phyloP scores from a whole-genome alignment of 1,140 invertebrate genomes.

The Drosophila tani region DNA sequence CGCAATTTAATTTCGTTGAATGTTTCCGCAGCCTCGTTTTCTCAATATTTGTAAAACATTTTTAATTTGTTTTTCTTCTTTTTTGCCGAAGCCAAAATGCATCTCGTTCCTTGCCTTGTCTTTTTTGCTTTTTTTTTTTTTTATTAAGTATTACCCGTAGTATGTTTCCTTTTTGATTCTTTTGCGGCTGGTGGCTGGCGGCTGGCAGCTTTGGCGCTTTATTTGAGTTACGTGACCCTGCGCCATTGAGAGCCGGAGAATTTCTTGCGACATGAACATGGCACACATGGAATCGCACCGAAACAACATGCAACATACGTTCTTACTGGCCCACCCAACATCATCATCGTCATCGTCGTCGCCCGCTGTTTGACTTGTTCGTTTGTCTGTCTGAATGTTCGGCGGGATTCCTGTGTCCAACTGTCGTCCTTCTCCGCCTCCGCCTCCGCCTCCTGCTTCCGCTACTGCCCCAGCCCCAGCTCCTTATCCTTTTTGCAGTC shows the following conservation, averaged over 20 bases:
- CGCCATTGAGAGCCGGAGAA: constrained; percentile 73
- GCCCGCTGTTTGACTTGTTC: constrained; percentile 52
- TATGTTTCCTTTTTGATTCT: constrained; percentile 21
- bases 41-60: constrained; percentile 43
- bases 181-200: constrained; percentile 28
- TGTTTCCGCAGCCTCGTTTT: constrained; percentile 6
- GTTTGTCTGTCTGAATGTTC: constrained; percentile 45
- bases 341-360: constrained; percentile 21
- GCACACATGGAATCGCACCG: constrained; percentile 47
- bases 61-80: constrained; percentile 46
- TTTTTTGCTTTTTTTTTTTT: constrained; percentile 21
- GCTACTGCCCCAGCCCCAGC: constrained; percentile 13
- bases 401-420: constrained; percentile 52
- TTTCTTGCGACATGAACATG: constrained; percentile 80
- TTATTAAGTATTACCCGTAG: background rate
- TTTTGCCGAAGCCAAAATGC: constrained; percentile 26
- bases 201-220: constrained; percentile 64
- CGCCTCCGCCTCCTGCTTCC: constrained; percentile 12
- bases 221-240: constrained; percentile 82
- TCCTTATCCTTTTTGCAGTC: constrained; percentile 34
- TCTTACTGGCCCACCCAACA: constrained; percentile 30
- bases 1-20: too few relatives aligned
- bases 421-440: constrained; percentile 33
- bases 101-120: constrained; percentile 13
- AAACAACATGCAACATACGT: constrained; percentile 53